phyloP scores from a whole-genome alignment of 1,140 invertebrate species.

The Drosophila miranda region DNA sequence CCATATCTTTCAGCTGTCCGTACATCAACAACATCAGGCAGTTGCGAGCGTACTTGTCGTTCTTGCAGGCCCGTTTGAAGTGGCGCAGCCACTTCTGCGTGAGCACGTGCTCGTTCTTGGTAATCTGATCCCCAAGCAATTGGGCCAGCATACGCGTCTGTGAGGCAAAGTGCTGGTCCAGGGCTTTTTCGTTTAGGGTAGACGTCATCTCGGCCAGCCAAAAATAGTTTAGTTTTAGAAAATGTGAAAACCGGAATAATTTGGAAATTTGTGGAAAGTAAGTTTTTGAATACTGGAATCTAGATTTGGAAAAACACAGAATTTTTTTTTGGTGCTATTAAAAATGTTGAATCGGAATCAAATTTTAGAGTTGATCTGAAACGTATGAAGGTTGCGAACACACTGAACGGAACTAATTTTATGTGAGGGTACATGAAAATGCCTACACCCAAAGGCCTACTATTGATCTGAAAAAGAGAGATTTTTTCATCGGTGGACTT shows the following conservation, averaged over 20 bases:
- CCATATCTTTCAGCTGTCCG: conserved; percentile 35
- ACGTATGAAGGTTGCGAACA: background rate
- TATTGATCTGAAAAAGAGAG: background rate
- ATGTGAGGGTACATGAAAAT: background rate
- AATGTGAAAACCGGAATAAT: no score
- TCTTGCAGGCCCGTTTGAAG: conserved; percentile 13
- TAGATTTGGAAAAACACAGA: no score
- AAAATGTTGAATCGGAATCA: no score
- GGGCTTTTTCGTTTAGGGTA: conserved; percentile 27
- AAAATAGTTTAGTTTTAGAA: no score
- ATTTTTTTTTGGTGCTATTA: no score
- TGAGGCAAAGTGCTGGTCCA: conserved; percentile 50
- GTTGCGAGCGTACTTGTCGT: conserved; percentile 57
- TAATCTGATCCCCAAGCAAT: conserved; percentile 15
- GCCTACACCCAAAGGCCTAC: background rate
- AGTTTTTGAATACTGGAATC: no score
- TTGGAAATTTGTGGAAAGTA: no score
- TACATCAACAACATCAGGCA: conserved; percentile 60
- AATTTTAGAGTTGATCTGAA: no score
- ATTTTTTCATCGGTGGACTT: no score
- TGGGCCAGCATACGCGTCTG: conserved; percentile 39
- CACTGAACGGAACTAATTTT: background rate
- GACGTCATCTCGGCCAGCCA: conserved; percentile 21
- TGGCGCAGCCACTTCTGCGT: conserved; percentile 40
- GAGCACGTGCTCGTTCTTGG: conserved; percentile 15